Percentiles rank a stretch among this genome's conserved stretches.
These are phyloP conservation scores for Metopolophium dirhodum DNA, from an alignment of 1,140 invertebrate genomes.

Conservation along the genomic window DNA sequence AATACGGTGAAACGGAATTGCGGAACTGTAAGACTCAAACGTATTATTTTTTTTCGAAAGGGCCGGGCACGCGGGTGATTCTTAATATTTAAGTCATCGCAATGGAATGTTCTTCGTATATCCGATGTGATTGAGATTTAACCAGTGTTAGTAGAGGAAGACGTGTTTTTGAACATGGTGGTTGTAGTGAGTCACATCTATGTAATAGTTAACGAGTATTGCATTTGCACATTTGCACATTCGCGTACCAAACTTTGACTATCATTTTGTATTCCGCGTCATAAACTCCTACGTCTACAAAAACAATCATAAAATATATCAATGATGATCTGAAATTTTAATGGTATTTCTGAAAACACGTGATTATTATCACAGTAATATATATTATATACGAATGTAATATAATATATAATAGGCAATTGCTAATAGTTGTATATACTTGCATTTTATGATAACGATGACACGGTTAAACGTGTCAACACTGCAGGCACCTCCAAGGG, in stretches of 20 bases:
- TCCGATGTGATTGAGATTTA: background rate
- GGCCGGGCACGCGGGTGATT: background rate
- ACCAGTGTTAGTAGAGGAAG: background rate
- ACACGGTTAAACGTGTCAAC: background rate
- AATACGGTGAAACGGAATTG: background rate
- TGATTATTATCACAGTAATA: background rate
- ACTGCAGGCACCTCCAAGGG: background rate
- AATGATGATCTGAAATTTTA: background rate
- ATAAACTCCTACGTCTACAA: background rate
- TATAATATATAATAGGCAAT: background rate
- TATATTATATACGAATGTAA: background rate
- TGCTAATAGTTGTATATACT: background rate
- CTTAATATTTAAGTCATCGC: background rate
- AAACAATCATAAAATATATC: background rate
- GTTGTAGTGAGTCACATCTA: background rate
- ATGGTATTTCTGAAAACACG: background rate
- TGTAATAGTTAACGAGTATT: background rate
- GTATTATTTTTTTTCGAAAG: background rate
- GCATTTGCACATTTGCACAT: background rate
- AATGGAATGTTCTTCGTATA: constrained; percentile 5
- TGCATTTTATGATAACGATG: background rate
- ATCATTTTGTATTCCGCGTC: background rate
- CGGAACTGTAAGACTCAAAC: background rate
- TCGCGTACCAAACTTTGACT: background rate
- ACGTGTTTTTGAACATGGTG: background rate